Evolutionary conservation across 2,797 vertebrate genomes (phyloP).

Genomic region (Sarcoramphus papa): DNA sequence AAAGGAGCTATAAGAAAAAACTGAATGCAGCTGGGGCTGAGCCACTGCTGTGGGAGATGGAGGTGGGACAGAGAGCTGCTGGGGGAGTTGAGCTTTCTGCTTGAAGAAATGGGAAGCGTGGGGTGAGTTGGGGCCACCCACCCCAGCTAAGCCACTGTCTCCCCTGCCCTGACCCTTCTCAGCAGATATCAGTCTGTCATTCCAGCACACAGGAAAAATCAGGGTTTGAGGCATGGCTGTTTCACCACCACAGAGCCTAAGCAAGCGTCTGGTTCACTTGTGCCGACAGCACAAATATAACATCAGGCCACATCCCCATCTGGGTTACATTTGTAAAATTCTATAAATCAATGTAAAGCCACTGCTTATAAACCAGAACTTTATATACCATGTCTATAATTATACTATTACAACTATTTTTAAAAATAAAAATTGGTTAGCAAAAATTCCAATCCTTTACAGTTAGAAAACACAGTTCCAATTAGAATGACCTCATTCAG

Average conservation of each 20-base stretch:
- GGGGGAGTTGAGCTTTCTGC: not conserved
- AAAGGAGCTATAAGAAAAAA: not conserved
- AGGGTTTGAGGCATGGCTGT: not conserved
- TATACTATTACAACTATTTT: not conserved
- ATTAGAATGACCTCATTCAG: not conserved
- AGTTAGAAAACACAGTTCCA: not conserved
- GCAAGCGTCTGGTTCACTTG: fast-evolving
- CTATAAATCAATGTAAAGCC: not conserved
- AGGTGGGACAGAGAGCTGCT: not conserved
- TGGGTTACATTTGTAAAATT: not conserved
- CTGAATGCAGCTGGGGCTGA: not conserved
- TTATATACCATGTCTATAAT: not conserved
- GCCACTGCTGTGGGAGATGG: not conserved
- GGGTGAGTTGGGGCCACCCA: not conserved
- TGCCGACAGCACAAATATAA: not conserved
- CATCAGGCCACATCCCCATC: not conserved
- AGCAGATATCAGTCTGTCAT: not conserved
- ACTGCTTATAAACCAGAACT: not conserved
- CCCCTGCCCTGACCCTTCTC: not conserved
- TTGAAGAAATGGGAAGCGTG: not conserved
- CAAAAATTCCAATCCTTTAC: not conserved
- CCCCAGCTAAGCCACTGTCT: not conserved
- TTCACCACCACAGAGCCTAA: fast-evolving
- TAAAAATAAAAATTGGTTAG: not conserved
- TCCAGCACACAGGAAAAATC: not conserved